Evolutionary conservation across 1,140 invertebrate species (phyloP).

Genomic region (Eufriesea mexicana): DNA sequence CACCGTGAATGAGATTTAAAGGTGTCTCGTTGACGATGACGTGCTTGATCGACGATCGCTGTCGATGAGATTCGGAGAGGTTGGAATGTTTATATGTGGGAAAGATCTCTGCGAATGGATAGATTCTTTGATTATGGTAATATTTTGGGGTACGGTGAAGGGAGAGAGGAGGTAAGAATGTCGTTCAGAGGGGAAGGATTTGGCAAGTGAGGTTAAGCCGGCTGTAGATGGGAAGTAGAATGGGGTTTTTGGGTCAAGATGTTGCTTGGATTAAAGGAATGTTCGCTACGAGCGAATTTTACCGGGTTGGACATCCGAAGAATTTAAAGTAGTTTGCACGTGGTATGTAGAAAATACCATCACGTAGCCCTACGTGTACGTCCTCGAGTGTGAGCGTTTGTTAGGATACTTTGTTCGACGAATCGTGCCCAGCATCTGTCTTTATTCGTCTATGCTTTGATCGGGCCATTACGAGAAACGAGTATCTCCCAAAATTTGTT

Average conservation of each 20-base stretch:
- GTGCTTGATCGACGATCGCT: not conserved
- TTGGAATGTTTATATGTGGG: not conserved
- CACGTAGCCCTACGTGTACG: not conserved
- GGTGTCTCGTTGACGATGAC: not conserved
- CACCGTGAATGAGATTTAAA: not conserved
- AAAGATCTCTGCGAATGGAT: not conserved
- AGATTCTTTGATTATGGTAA: conserved; percentile 24
- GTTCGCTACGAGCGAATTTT: not conserved
- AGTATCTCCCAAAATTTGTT: not conserved
- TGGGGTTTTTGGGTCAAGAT: conserved; percentile 15
- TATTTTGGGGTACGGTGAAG: not conserved
- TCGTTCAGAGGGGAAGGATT: not conserved
- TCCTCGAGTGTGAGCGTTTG: not conserved
- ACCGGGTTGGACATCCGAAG: not conserved
- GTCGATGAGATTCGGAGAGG: not conserved
- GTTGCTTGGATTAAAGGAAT: not conserved
- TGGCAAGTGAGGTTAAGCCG: too few species aligned
- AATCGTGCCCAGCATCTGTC: too few species aligned
- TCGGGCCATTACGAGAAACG: not conserved
- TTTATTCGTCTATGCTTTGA: too few species aligned
- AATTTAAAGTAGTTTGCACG: not conserved
- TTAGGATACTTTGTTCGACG: too few species aligned
- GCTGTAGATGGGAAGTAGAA: not conserved
- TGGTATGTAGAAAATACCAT: not conserved
- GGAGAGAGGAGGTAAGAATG: not conserved